Base-by-base conservation (phyloP, 2,797 vertebrate genomes). In the Lophius americanus region DNA sequence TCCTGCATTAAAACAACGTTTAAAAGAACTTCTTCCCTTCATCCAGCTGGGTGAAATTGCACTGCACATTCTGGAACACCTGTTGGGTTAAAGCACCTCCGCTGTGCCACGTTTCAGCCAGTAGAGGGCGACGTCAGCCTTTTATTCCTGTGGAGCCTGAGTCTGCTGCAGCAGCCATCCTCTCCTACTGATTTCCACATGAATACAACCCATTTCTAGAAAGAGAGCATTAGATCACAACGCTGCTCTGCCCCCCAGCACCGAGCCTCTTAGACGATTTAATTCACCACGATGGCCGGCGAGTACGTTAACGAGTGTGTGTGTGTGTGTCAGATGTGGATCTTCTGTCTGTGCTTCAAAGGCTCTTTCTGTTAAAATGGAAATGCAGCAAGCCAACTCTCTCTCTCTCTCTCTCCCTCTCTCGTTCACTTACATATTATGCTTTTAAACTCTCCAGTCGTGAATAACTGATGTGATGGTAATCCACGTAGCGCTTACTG, bases 201-300 rank as follows among this genome's bases (percentile, higher is more conserved):
- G 72, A 80, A 83, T 58, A 65, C 66, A 54, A 55, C 33, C 64
- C 82, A 57, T 70, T 66, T 54, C 62, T 51, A 64, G 59, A 62
- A 82, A 62, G 64, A 62, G 64, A 73, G 75, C 66, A 77, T 79
- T 49, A 68, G 63, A 87, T 81, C 79, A 73, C 70, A 74, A 64
- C 53, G 38, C 43, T 23, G 49, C 73, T 79, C 66, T 75, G 79
- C 77, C 72, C 88, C 82, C 46, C 58, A 78, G 72, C 72, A 63
- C 47, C 14, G 71, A 79, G 75, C 77, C 86, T 82, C 83, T 77
- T 76, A 73, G 89, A 91, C 88, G 86, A 90, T 91, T 84, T 75
- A 79, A 75, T 66, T 77, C 72, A 71, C 77, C 85, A 85, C 84
- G 71, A 78, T 81, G 78, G 69, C 47, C 67, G 72, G 75, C 78